Evolutionary conservation across 2,888 invertebrate species (phyloP).

Genomic region (Drosophila hawaiiensis): DNA sequence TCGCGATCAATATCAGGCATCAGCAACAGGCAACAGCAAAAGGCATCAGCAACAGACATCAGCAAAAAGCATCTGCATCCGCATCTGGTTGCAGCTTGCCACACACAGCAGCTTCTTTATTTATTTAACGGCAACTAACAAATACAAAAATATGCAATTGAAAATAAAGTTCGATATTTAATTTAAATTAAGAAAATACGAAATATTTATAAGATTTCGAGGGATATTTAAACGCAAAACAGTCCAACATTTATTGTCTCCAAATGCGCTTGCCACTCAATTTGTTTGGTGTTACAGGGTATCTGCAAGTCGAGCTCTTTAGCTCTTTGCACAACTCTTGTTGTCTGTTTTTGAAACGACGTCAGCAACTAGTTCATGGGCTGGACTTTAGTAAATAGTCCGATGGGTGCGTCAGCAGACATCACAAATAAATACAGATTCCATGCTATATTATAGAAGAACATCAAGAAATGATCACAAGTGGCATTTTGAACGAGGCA

Average conservation of each 20-base stretch:
- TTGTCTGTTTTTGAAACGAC: slow-evolving; percentile 10
- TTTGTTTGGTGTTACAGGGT: not conserved
- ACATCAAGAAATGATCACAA: slow-evolving; percentile 22
- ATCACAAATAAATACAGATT: not conserved
- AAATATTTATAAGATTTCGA: not conserved
- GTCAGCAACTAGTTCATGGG: slow-evolving; percentile 15
- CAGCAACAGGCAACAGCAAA: not conserved
- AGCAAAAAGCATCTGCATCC: slow-evolving; percentile 2
- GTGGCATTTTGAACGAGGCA: not conserved
- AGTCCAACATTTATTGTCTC: not conserved
- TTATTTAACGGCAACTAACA: not conserved
- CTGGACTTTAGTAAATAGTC: slow-evolving; percentile 61
- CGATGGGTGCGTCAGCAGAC: slow-evolving; percentile 52
- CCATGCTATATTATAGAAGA: not conserved
- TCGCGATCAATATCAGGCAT: slow-evolving; percentile 28
- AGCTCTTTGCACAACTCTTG: not conserved
- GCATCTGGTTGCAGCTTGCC: slow-evolving; percentile 16
- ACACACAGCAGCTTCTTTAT: slow-evolving; percentile 5
- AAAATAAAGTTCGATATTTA: not conserved
- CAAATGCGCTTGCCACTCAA: not conserved
- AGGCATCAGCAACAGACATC: slow-evolving; percentile 6
- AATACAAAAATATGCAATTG: not conserved
- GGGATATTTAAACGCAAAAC: not conserved
- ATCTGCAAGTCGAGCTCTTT: not conserved
- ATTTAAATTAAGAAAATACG: not conserved